Conservation (phyloP, 2,888 invertebrate species). For the Strigamia maritima region DNA sequence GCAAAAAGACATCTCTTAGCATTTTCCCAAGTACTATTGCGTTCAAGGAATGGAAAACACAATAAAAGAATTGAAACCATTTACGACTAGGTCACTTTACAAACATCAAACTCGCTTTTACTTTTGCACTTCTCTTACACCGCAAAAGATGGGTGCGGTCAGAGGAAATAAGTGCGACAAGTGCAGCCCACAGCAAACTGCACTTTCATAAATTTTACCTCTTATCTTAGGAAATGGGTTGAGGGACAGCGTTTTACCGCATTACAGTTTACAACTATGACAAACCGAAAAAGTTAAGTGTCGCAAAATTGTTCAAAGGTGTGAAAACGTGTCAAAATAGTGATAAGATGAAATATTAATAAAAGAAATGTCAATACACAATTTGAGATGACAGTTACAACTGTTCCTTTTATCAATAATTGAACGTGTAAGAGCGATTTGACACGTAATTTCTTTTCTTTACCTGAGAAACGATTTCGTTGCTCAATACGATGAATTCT, state of each 20-base stretch:
- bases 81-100: slow-evolving; percentile 25
- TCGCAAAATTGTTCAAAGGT: not conserved
- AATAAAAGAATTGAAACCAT: slow-evolving; percentile 27
- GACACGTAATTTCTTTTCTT: not conserved
- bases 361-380: not conserved
- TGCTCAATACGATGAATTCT: slow-evolving; percentile 41
- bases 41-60: slow-evolving; percentile 13
- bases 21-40: not conserved
- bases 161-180: slow-evolving; percentile 23
- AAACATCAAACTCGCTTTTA: slow-evolving; percentile 7
- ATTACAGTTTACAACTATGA: slow-evolving; percentile 7
- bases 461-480: slow-evolving; percentile 22
- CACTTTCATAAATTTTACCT: slow-evolving; percentile 14
- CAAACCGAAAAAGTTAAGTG: slow-evolving; percentile 20
- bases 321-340: not conserved
- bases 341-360: not conserved
- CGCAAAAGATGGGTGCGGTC: slow-evolving; percentile 27
- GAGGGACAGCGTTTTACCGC: slow-evolving; percentile 15
- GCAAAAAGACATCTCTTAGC: not conserved
- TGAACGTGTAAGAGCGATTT: not conserved
- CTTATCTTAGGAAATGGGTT: slow-evolving; percentile 17
- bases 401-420: not conserved
- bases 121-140: slow-evolving; percentile 18
- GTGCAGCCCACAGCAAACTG: slow-evolving; percentile 27
- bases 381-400: not conserved